Base-by-base conservation (phyloP, 2,888 invertebrate genomes). In the Plemyria rubiginata region DNA sequence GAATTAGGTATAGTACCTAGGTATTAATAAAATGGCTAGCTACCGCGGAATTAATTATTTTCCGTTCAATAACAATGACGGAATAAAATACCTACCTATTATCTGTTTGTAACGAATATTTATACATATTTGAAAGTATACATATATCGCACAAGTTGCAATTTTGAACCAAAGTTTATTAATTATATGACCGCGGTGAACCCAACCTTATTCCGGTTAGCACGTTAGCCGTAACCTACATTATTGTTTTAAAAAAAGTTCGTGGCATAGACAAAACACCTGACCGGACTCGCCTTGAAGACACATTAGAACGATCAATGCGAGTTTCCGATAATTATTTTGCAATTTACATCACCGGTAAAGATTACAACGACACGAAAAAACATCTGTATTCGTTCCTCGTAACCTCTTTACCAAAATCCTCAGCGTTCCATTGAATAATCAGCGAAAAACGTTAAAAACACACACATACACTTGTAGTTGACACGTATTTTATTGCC, bases 401-500 rank as follows among this genome's bases (percentile, higher is more conserved):
- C 56, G 54, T 63, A 53, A 60, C 57, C 50, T 50, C 58, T 67
- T 62, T 68, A 65, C 59, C 61, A 61, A 68, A 65, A 62, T 65
- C 60, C 63, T 66, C 68, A 58, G 66, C 63, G 62, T 66, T 65
- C 64, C 61, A 62, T 65, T 60, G 46, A 60, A 60, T 57, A 63
- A 71, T 68, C 62, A 63, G 58, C 60, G 65, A 68, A 53, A 75
- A 75, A 78, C 75, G 72, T 70, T 71, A 65, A 70, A 64, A 76
- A 77, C 79, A 78, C 68, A 70, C 70, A 68, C 71, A 71, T 81
- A 82, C 87, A 86, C 84, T 81, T 74, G 80, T 82, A 80, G 73
- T 76, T 77, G 80, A 84, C 87, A 90, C 88, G 85, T 87, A 86
- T 88, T 87, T 84, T 84, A 81, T 80, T 82, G 81, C 75, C 81